phyloP scores from a whole-genome alignment of 2,797 vertebrate genomes.

The Crax fasciolata region DNA sequence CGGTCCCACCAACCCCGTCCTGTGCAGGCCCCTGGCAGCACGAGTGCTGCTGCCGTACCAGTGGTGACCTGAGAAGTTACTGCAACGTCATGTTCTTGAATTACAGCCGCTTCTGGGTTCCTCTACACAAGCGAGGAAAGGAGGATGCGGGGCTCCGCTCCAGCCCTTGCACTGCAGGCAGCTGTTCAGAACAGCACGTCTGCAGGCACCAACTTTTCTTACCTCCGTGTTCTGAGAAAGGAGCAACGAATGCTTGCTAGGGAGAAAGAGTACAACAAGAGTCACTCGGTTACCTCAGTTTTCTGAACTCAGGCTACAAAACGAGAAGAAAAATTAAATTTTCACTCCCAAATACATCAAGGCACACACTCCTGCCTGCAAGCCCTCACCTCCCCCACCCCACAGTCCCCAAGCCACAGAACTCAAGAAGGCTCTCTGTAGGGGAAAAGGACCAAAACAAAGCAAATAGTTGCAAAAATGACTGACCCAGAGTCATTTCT shows the following conservation, averaged over 20 bases:
- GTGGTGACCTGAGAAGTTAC: neutral
- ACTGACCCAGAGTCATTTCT: neutral
- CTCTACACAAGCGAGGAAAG: neutral
- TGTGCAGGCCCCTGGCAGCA: no score
- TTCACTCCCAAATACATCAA: neutral
- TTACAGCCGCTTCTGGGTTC: neutral
- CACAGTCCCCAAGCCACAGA: neutral
- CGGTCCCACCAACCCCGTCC: no score
- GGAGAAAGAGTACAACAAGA: neutral
- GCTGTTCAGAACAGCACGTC: neutral
- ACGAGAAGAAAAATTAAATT: neutral
- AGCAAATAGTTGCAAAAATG: neutral
- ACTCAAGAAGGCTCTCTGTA: no score
- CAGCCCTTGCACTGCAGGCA: neutral
- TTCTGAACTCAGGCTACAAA: neutral
- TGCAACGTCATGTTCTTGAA: neutral
- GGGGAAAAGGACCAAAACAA: neutral
- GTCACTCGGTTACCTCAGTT: neutral
- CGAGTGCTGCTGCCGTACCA: no score
- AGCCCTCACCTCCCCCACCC: no score
- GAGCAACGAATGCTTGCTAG: neutral
- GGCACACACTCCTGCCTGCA: neutral
- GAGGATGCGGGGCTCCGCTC: neutral
- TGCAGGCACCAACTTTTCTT: neutral
- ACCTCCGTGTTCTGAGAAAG: neutral